A percentile compares a stretch with the other conserved stretches of the same genome.
These are phyloP conservation scores for Cyclophora punctaria DNA, from an alignment of 2,888 invertebrate genomes.

Conservation along the genomic window DNA sequence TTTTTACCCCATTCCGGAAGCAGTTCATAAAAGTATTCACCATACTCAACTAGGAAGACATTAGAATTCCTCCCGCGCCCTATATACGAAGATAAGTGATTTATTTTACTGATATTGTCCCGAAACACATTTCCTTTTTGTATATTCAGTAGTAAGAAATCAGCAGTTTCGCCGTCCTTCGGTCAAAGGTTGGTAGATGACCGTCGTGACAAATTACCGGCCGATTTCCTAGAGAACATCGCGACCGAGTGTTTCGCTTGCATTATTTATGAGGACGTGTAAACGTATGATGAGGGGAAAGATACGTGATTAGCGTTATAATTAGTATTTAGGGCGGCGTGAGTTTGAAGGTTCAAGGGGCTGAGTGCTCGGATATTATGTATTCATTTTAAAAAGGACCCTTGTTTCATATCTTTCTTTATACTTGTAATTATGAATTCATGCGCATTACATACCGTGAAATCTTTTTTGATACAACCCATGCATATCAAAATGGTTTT, in stretches of 20 bases:
- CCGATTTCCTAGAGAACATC: slow-evolving; percentile 18
- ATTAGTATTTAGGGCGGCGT: slow-evolving; percentile 16
- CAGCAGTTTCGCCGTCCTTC: slow-evolving; percentile 9
- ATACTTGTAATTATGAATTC: too few relatives aligned
- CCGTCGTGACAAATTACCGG: slow-evolving; percentile 19
- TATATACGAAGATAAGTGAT: slow-evolving; percentile 20
- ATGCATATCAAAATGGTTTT: too few relatives aligned
- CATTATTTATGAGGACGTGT: slow-evolving; percentile 29
- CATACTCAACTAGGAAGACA: slow-evolving; percentile 8
- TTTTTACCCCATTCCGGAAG: slow-evolving; percentile 1
- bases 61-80: slow-evolving; percentile 16
- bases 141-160: slow-evolving; percentile 15
- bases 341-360: slow-evolving; percentile 1
- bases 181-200: slow-evolving; percentile 19
- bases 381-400: background rate
- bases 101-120: slow-evolving; percentile 19
- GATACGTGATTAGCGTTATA: slow-evolving; percentile 23
- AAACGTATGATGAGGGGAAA: slow-evolving; percentile 15
- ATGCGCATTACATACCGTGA: too few relatives aligned
- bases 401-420: background rate
- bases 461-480: too few relatives aligned
- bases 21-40: slow-evolving; percentile 8
- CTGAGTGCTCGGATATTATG: too few relatives aligned
- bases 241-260: slow-evolving; percentile 16
- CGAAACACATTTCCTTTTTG: slow-evolving; percentile 7